Evolutionary conservation across 2,113 vertebrate species (phyloP), one percentile per base, ranked within the genome.

Genomic region (Fulica atra): DNA sequence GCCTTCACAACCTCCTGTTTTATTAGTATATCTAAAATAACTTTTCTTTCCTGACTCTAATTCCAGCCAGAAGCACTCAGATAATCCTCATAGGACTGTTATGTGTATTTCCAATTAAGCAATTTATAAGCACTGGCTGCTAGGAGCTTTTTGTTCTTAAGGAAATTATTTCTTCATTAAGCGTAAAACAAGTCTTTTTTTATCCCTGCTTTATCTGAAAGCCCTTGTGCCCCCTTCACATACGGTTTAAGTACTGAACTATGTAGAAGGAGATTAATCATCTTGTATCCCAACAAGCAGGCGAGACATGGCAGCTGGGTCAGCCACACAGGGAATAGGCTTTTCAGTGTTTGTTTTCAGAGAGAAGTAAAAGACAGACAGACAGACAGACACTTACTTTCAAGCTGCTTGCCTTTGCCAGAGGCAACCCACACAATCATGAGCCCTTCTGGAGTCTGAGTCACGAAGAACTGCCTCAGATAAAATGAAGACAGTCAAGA

Each of bases 101-200:
- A 89, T 92, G 84, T 94, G 80, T 96, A 93, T 92, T 96, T 97
- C 95, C 96, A 97, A 94, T 96, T 97, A 96, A 95, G 95, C 94
- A 96, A 97, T 97, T 97, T 97, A 95, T 89, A 97, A 95, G 89
- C 93, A 50, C 82, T 95, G 92, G 40, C 94, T 96, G 91, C 15
- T 61, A 97, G 87, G 80, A 93, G 83, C 93, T 95, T 96, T 94
- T 96, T 96, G 89, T 96, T 97, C 82, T 95, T 96, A 96, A 96
- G 96, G 89, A 92, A 95, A 97, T 93, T 70, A 94, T 96, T 97
- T 95, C 95, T 96, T 97, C 95, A 94, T 97, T 96, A 96, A 86
- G 93, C 42, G 2, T 93, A 95, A 83, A 95, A 91, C 79, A 94
- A 88, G 86, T 35, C 81, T 74, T 89, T 96, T 95, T 97, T 95